Evolutionary conservation across 92 coral and sea anemone species (phyloP).

Genomic region (Scolanthus callimorphus): DNA sequence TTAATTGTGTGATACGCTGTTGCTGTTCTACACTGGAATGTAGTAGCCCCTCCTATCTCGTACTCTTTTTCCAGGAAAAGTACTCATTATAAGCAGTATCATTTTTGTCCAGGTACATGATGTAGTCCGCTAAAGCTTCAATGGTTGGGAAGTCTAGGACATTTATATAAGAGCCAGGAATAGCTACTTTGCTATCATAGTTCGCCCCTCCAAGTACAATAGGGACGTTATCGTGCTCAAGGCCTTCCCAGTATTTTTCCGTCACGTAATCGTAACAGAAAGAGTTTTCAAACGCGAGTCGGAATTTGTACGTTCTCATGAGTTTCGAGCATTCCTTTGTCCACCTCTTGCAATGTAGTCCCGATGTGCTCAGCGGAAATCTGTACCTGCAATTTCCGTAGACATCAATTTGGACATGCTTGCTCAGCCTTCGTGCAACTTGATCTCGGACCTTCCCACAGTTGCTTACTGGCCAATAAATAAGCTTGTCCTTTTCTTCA

Average conservation of each 20-base stretch:
- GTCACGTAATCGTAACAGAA: neutral
- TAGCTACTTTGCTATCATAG: neutral
- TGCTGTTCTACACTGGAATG: no score
- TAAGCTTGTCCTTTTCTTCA: neutral
- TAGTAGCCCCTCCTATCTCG: no score
- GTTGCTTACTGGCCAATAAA: neutral
- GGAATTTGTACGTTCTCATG: neutral
- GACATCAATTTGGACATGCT: neutral
- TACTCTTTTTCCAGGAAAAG: neutral
- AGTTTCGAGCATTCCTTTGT: neutral
- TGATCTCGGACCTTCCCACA: neutral
- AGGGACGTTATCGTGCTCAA: neutral
- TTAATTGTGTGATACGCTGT: no score
- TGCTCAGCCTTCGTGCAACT: neutral
- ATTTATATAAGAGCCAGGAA: neutral
- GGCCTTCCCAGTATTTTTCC: neutral
- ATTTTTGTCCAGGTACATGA: neutral
- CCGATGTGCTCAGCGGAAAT: neutral
- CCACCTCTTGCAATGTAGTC: neutral
- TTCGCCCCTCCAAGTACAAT: neutral
- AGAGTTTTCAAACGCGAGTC: neutral
- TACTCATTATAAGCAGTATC: neutral
- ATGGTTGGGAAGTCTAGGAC: neutral
- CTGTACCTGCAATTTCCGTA: neutral
- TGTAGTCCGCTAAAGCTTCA: neutral